Conservation (phyloP, 2,113 vertebrate genomes). For the Spea bombifrons region DNA sequence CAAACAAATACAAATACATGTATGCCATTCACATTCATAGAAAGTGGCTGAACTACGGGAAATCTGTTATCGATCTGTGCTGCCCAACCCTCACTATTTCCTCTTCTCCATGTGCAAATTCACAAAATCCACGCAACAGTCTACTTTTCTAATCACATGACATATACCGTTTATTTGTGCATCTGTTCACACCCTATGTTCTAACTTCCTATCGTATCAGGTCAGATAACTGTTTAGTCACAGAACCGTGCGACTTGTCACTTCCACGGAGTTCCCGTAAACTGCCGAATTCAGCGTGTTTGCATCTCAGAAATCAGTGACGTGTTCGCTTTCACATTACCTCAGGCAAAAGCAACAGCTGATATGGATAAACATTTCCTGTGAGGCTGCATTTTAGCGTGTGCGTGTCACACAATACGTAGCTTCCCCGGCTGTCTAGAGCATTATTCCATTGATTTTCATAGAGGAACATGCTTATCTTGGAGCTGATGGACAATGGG, state of each 20-base stretch:
- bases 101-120: no score
- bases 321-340: background rate
- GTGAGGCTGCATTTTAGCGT: background rate
- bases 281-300: background rate
- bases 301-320: background rate
- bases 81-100: no score
- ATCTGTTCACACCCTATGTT: background rate
- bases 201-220: background rate
- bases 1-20: no score
- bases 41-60: no score
- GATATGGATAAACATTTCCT: conserved; percentile 7
- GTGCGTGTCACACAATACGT: background rate
- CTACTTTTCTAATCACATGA: no score
- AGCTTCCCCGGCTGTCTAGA: background rate
- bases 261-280: background rate
- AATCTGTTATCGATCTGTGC: no score
- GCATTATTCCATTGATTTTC: background rate
- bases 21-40: no score
- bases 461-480: background rate
- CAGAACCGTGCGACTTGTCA: conserved; percentile 3
- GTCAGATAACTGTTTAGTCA: conserved; percentile 25
- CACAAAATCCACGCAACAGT: no score
- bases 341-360: background rate
- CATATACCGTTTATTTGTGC: no score
- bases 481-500: background rate